phyloP scores from a whole-genome alignment of 2,888 invertebrate species.

The Odontocolon sp. region DNA sequence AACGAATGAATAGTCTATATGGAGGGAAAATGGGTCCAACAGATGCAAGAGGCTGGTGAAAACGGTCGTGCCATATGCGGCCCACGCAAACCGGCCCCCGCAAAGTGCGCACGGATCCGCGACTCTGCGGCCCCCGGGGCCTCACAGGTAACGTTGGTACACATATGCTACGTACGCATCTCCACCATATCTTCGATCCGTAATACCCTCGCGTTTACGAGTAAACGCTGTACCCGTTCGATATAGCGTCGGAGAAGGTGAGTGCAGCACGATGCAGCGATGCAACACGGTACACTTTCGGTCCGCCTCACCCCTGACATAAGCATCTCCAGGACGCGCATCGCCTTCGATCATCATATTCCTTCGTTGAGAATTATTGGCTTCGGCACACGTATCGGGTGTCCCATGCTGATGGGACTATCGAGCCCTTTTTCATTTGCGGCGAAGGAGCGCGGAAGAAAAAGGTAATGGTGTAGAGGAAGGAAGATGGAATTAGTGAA shows the following conservation, averaged over 20 bases:
- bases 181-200: conserved; percentile 72
- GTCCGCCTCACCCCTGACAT: conserved; percentile 52
- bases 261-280: conserved; percentile 14
- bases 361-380: conserved; percentile 72
- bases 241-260: neutral
- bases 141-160: conserved; percentile 21
- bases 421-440: neutral
- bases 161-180: conserved; percentile 47
- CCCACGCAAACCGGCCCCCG: conserved; percentile 76
- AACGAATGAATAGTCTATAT: conserved; percentile 45
- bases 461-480: neutral
- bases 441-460: neutral
- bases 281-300: conserved; percentile 46
- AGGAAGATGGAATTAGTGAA: neutral
- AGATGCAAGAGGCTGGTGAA: conserved; percentile 61
- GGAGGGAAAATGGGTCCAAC: conserved; percentile 61
- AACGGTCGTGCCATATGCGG: conserved; percentile 72
- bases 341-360: conserved; percentile 76
- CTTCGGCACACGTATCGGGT: conserved; percentile 66
- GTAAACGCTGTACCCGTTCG: conserved; percentile 64
- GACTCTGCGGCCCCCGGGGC: conserved; percentile 60
- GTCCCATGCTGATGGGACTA: conserved; percentile 40
- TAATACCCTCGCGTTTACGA: conserved; percentile 73
- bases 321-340: conserved; percentile 69
- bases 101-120: conserved; percentile 57